Percentiles rank a stretch among this genome's conserved stretches.
These are phyloP conservation scores for Pollenia amentaria DNA, from an alignment of 2,888 invertebrate genomes.

Conservation along the genomic window DNA sequence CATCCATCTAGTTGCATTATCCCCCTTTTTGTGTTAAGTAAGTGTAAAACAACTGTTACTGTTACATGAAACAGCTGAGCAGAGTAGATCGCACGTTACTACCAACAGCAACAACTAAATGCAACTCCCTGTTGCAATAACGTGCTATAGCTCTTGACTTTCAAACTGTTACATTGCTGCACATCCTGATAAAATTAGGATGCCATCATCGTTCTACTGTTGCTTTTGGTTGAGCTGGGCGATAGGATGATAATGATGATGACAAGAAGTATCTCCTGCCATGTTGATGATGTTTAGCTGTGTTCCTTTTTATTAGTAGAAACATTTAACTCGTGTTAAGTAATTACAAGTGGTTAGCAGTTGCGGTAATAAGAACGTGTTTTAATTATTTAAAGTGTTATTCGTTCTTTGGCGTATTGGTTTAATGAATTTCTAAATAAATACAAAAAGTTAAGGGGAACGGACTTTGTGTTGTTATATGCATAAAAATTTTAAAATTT, in stretches of 20 bases:
- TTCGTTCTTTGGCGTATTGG: constrained; percentile 53
- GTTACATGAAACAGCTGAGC: constrained; percentile 52
- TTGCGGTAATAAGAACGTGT: constrained; percentile 60
- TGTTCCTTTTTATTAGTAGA: constrained; percentile 45
- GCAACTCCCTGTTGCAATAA: constrained; percentile 46
- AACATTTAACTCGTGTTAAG: constrained; percentile 64
- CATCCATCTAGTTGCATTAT: constrained; percentile 68
- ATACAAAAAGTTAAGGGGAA: background rate
- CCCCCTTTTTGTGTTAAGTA: constrained; percentile 57
- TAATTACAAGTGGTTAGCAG: constrained; percentile 70
- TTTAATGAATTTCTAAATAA: constrained; percentile 55
- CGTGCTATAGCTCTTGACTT: constrained; percentile 65
- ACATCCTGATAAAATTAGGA: constrained; percentile 52
- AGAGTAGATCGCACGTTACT: constrained; percentile 36
- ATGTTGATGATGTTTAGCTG: constrained; percentile 43
- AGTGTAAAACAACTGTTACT: constrained; percentile 66
- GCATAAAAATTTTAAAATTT: background rate
- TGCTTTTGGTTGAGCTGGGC: constrained; percentile 7
- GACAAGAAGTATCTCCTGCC: background rate
- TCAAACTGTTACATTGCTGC: constrained; percentile 40
- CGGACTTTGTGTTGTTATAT: background rate
- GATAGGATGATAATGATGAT: constrained; percentile 15
- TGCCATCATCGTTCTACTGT: constrained; percentile 8
- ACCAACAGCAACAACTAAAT: background rate
- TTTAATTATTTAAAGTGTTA: constrained; percentile 70